phyloP scores from a whole-genome alignment of 2,797 vertebrate genomes.

The Smutsia temminckii region DNA sequence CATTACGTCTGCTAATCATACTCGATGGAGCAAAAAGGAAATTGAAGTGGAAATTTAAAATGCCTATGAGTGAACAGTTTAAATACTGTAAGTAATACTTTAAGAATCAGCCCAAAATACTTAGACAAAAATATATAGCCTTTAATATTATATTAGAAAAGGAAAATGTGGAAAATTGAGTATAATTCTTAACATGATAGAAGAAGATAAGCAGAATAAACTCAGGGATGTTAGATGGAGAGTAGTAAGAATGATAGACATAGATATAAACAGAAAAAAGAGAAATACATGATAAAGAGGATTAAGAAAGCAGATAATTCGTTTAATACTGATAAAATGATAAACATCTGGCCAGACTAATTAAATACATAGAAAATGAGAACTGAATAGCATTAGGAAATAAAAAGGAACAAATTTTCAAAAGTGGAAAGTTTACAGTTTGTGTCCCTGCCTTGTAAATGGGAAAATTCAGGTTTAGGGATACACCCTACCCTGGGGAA shows the following conservation, averaged over 20 bases:
- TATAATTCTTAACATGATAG: not conserved
- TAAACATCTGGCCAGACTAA: not conserved
- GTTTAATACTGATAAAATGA: not conserved
- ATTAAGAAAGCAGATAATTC: not conserved
- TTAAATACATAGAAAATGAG: not conserved
- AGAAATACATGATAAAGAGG: not conserved
- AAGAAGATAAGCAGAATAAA: not conserved
- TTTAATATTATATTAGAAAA: not conserved
- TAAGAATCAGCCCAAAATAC: not conserved
- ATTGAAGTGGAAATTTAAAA: not conserved
- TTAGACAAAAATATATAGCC: not conserved
- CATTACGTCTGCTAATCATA: not conserved
- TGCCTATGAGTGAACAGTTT: not conserved
- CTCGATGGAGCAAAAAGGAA: not conserved
- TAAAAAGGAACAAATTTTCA: not conserved
- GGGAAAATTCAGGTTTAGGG: not conserved
- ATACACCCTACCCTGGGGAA: not conserved
- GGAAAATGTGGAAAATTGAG: not conserved
- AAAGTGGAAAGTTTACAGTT: not conserved
- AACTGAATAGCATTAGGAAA: not conserved
- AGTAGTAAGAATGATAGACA: not conserved
- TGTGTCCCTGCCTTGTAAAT: not conserved
- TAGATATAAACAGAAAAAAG: not conserved
- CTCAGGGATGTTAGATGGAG: not conserved
- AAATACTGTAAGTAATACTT: not conserved